Evolutionary conservation across 2,113 vertebrate genomes (phyloP).

Genomic region (Sitta europaea): DNA sequence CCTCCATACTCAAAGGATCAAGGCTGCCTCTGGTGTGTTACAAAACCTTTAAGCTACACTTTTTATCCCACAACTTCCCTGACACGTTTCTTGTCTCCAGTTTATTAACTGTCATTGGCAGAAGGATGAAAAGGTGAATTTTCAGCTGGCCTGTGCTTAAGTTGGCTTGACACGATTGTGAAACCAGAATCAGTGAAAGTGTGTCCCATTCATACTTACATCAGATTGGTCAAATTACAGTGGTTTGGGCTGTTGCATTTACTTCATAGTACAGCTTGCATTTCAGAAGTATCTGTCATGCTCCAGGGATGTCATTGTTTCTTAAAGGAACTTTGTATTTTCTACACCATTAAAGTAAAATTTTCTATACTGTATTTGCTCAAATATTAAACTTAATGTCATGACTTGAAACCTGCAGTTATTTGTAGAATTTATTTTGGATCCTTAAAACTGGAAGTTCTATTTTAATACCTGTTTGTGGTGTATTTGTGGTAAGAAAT

Average conservation of each 20-base stretch:
- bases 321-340: conserved; percentile 15
- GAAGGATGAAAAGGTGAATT: neutral
- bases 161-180: neutral
- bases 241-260: neutral
- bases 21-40: neutral
- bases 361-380: neutral
- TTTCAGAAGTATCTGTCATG: neutral
- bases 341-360: neutral
- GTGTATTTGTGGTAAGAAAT: neutral
- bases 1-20: neutral
- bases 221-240: neutral
- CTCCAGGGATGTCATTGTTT: neutral
- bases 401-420: neutral
- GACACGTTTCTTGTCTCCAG: fast-evolving
- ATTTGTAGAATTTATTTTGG: neutral
- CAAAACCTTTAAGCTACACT: neutral
- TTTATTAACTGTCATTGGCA: neutral
- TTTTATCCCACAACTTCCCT: neutral
- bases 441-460: neutral
- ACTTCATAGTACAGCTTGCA: neutral
- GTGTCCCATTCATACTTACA: neutral
- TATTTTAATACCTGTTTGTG: neutral
- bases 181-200: neutral
- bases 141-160: neutral
- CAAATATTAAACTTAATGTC: neutral